Base-by-base conservation (phyloP, 1,140 invertebrate species). In the Cherax destructor region DNA sequence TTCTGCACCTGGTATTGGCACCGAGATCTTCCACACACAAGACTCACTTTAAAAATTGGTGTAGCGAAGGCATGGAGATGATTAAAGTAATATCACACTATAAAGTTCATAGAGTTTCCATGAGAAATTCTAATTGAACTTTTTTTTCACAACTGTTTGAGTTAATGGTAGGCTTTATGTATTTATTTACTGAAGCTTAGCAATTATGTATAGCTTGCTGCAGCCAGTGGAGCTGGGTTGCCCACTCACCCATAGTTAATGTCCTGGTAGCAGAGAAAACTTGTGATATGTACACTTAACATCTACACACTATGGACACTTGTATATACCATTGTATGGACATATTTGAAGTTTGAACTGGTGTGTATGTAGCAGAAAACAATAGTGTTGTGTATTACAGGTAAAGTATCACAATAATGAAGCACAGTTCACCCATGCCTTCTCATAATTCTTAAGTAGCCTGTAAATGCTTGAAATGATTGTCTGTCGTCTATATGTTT, bases 381-480 rank as follows among this genome's bases (percentile, higher is more conserved):
- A 3, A 18, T 65, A 16, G 9, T 59, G 56, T 59, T 59, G 56
- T 59, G 16, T 9, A 9, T 59, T 16, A 21, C 61, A 18, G 61
- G 61, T 18, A 5, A 65, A 21, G 18, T 16, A 65, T 65, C 61
- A 65, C 69, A 74, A 16, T 74, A n/a, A 24, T 74, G n/a, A 30
- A 74, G 69, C 24, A 30, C n/a, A 74, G 69, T 30, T 74, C 69
- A 74, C 69, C n/a, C 69, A 74, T 74, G 69, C 69, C n/a, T 30
- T 74, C 69, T 30, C 11, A 30, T 74, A 74, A 30, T 30, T 74
- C 16, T 30, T 74, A 30, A 74, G 24, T 74, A 74, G 24, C 24
- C 6, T 74, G 21, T 21, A 74, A 74, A 30, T 74, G 69, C 6
- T 30, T 74, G 6, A 74, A 30, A 30, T 74, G 61, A 65, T 65